Evolutionary conservation across 2,113 vertebrate genomes (phyloP).

Genomic region (Heterotis niloticus): DNA sequence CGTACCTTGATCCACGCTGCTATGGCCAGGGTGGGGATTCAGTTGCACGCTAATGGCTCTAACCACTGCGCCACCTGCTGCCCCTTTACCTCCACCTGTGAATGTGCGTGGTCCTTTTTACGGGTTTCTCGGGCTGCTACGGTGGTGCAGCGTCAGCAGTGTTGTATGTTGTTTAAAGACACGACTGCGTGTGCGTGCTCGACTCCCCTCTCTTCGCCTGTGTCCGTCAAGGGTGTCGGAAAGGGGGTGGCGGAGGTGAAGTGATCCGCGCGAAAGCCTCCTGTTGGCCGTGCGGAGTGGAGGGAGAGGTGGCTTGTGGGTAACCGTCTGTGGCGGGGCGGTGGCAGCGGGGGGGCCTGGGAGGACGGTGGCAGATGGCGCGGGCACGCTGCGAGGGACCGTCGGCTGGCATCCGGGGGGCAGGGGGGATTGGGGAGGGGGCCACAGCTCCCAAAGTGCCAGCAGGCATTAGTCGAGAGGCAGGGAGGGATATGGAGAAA

Average conservation of each 20-base stretch:
- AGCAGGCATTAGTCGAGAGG: conserved; percentile 70
- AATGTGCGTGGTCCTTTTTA: too few species aligned
- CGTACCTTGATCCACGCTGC: too few species aligned
- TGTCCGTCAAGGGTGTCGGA: conserved; percentile 59
- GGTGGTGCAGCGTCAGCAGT: too few species aligned
- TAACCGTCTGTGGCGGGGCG: conserved; percentile 60
- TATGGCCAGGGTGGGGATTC: too few species aligned
- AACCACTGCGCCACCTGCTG: too few species aligned
- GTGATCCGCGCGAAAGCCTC: conserved; percentile 69
- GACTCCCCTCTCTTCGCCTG: conserved; percentile 43
- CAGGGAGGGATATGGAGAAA: conserved; percentile 39
- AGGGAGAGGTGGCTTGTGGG: conserved; percentile 66
- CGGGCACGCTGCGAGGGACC: conserved; percentile 64
- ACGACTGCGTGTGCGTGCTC: not conserved
- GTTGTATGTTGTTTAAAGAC: not conserved
- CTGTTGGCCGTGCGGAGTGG: conserved; percentile 59
- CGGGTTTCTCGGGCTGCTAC: too few species aligned
- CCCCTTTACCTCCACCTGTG: too few species aligned
- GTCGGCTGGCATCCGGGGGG: conserved; percentile 68
- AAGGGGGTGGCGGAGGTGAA: conserved; percentile 43
- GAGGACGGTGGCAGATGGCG: conserved; percentile 65
- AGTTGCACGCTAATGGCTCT: too few species aligned
- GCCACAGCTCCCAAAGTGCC: conserved; percentile 63
- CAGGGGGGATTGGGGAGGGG: conserved; percentile 34
- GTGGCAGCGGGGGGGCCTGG: conserved; percentile 37